phyloP scores from a whole-genome alignment of 2,888 invertebrate species.

The Chrysopilus asiliformis region DNA sequence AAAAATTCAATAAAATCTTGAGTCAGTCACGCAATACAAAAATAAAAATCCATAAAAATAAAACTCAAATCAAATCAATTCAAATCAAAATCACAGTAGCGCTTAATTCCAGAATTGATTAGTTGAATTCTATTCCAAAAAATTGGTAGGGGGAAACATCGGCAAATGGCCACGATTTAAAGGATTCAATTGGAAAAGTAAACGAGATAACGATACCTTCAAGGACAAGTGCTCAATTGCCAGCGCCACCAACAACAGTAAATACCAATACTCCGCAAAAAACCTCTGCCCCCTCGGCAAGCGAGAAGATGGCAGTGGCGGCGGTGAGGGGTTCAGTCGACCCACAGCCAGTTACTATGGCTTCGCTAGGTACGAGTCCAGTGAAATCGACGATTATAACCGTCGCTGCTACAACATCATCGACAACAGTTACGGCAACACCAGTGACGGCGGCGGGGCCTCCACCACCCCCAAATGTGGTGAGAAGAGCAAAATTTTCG shows the following conservation, averaged over 20 bases:
- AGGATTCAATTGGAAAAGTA: slow-evolving; percentile 36
- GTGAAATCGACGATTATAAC: slow-evolving; percentile 28
- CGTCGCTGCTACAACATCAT: slow-evolving; percentile 29
- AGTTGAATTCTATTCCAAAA: slow-evolving; percentile 39
- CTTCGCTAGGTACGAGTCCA: too few relatives aligned
- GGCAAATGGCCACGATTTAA: slow-evolving; percentile 38
- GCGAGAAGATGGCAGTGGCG: slow-evolving; percentile 3
- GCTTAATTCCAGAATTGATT: slow-evolving; percentile 27
- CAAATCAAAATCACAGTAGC: slow-evolving; percentile 8
- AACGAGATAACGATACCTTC: slow-evolving; percentile 22
- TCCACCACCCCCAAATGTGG: slow-evolving; percentile 42
- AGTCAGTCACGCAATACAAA: not conserved
- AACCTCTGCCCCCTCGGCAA: slow-evolving; percentile 2
- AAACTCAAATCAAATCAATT: slow-evolving; percentile 9
- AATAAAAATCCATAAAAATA: slow-evolving; percentile 9
- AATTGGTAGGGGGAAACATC: slow-evolving; percentile 39
- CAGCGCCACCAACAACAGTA: slow-evolving; percentile 1
- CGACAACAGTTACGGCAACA: slow-evolving; percentile 26
- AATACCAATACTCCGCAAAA: slow-evolving; percentile 2
- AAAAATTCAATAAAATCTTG: not conserved
- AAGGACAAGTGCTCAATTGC: slow-evolving; percentile 1
- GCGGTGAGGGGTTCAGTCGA: not conserved
- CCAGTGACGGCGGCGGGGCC: slow-evolving; percentile 41
- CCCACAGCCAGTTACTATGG: slow-evolving; percentile 3
- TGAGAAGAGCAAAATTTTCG: slow-evolving; percentile 18